Conservation (phyloP, 2,888 invertebrate genomes). For the Entomobrya proxima region DNA sequence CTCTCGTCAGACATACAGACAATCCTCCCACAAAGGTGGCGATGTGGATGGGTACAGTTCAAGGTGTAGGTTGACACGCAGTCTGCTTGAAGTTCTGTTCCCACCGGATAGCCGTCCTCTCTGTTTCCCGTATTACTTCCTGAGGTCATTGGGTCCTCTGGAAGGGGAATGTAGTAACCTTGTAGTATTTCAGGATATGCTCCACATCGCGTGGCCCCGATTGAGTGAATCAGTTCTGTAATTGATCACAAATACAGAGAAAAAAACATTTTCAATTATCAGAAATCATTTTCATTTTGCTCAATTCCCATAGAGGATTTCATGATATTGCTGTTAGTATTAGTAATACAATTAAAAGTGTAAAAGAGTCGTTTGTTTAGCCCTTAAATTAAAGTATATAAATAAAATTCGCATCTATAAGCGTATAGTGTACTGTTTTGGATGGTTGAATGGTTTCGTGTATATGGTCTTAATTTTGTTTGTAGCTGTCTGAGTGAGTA, state of each 20-base stretch:
- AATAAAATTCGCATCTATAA: no score
- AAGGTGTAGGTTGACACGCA: conserved; percentile 62
- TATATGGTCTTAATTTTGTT: no score
- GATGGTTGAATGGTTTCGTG: no score
- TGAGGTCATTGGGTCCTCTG: neutral
- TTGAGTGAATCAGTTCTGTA: conserved; percentile 47
- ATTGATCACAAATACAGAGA: conserved; percentile 8
- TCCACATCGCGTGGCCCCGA: conserved; percentile 44
- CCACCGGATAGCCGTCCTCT: conserved; percentile 49
- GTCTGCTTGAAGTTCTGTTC: conserved; percentile 58
- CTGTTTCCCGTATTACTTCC: neutral
- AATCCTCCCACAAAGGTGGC: conserved; percentile 71
- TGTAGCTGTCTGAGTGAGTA: no score
- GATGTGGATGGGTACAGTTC: conserved; percentile 68
- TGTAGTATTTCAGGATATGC: conserved; percentile 30
- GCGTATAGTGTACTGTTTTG: no score
- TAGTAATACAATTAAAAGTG: no score
- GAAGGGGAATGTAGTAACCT: conserved; percentile 25
- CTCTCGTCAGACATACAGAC: conserved; percentile 68
- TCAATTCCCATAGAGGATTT: no score
- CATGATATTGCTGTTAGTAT: no score
- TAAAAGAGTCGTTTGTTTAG: no score
- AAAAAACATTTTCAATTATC: neutral
- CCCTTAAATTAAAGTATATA: no score
- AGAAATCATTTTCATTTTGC: neutral